These are phyloP conservation scores for Takifugu flavidus DNA, from an alignment of 2,113 vertebrate genomes.

Conservation along the genomic window DNA sequence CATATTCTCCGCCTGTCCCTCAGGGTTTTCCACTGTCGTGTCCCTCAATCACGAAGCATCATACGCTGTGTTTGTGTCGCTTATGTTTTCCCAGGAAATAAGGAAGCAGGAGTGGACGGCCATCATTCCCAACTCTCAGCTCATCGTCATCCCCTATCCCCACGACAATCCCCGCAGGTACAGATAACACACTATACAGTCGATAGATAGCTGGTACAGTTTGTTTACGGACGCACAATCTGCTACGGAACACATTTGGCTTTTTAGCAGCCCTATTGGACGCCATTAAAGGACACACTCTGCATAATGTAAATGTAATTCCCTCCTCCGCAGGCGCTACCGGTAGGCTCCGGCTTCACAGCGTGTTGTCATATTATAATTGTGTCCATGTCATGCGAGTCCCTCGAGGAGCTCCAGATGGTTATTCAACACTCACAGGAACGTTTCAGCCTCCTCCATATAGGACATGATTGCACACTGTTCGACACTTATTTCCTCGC, in stretches of 20 bases:
- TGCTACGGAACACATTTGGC: constrained; percentile 24
- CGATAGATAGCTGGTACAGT: not conserved
- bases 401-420: constrained; percentile 58
- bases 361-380: constrained; percentile 41
- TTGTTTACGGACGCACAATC: not conserved
- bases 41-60: constrained; percentile 6
- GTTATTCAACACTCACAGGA: constrained; percentile 24
- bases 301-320: constrained; percentile 13
- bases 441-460: no score
- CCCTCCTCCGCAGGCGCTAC: not conserved
- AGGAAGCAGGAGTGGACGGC: constrained; percentile 95
- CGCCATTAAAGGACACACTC: constrained; percentile 15
- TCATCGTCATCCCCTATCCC: constrained; percentile 95
- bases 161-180: constrained; percentile 87
- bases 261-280: constrained; percentile 5
- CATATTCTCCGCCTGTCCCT: constrained; percentile 17
- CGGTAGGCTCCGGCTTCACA: constrained; percentile 11
- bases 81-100: constrained; percentile 72
- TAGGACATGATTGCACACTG: no score
- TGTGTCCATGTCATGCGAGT: constrained; percentile 43
- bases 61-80: constrained; percentile 7
- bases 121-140: constrained; percentile 98
- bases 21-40: not conserved
- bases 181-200: no score
- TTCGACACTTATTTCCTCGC: no score